Evolutionary conservation across 2,797 vertebrate species (phyloP), one percentile per base, ranked within the genome.

Genomic region (Menidia menidia): DNA sequence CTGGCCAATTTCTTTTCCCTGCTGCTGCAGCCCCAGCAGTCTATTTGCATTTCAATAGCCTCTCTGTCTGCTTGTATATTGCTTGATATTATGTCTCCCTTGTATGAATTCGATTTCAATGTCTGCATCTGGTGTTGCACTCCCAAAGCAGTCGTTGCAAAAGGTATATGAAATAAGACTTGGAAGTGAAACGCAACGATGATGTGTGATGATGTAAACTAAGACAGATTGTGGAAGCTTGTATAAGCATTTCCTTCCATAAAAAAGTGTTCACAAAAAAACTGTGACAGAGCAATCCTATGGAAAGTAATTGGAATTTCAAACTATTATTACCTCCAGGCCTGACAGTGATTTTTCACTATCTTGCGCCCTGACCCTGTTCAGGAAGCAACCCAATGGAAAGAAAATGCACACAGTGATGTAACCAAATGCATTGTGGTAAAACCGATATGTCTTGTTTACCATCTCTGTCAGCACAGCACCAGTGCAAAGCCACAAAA

Each of bases 11-110:
- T 93, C 89, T 93, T 92, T 92, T 87, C 81, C 86, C 85, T 83
- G 88, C 91, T 85, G 88, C 87, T 54, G 74, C 77, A 73, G 89
- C 90, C 87, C 85, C 88, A 90, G 90, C 88, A 89, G 87, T 86
- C 80, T 85, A 94, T 94, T 94, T 92, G 91, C 93, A 94, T 94
- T 93, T 93, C 91, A 93, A 94, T 94, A 88, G 91, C 86, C 89
- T 91, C 89, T 91, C 91, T 86, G 85, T 91, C 88, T 90, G 88
- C 85, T 81, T 91, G 91, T 90, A 91, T 91, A 91, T 91, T 90
- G 92, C 89, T 86, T 92, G 88, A 92, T 93, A 92, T 93, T 92
- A 92, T 90, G 90, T 91, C 90, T 87, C 82, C 90, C 91, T 89
- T 90, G 85, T 91, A 93, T 90, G 90, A 93, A 90, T 91, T 89